Conservation (phyloP, 2,888 invertebrate species). For the Barypeithes pellucidus region DNA sequence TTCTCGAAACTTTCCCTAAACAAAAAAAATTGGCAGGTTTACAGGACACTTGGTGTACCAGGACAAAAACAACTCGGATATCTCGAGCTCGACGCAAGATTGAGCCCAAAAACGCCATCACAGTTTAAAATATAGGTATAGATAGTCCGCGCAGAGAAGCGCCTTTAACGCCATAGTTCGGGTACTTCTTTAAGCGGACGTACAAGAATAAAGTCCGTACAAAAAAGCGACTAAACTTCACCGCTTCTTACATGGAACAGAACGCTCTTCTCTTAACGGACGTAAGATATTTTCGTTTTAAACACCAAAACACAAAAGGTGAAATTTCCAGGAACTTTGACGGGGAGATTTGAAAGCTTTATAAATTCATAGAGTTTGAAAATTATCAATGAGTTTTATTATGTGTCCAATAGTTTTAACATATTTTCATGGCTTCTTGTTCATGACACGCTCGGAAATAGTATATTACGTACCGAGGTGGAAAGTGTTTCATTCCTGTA, state of each 20-base stretch:
- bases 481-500: too few species aligned
- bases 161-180: not conserved
- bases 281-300: constrained; percentile 7
- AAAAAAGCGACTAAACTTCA: not conserved
- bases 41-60: constrained; percentile 24
- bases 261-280: not conserved
- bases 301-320: constrained; percentile 11
- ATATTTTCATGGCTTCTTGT: constrained; percentile 10
- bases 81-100: constrained; percentile 4
- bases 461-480: too few species aligned
- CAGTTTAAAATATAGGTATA: constrained; percentile 22
- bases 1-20: constrained; percentile 1
- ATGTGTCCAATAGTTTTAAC: not conserved
- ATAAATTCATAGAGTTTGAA: too few species aligned
- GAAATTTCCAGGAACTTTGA: constrained; percentile 15
- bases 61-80: constrained; percentile 14
- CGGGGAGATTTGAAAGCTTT: not conserved
- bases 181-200: not conserved
- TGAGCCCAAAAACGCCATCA: constrained; percentile 29
- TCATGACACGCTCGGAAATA: too few species aligned
- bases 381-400: not conserved
- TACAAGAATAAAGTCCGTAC: too few species aligned
- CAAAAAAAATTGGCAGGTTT: constrained; percentile 34
- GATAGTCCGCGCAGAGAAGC: constrained; percentile 1
- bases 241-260: not conserved